phyloP scores from a whole-genome alignment of 2,113 vertebrate species.

The Barbus barbus region DNA sequence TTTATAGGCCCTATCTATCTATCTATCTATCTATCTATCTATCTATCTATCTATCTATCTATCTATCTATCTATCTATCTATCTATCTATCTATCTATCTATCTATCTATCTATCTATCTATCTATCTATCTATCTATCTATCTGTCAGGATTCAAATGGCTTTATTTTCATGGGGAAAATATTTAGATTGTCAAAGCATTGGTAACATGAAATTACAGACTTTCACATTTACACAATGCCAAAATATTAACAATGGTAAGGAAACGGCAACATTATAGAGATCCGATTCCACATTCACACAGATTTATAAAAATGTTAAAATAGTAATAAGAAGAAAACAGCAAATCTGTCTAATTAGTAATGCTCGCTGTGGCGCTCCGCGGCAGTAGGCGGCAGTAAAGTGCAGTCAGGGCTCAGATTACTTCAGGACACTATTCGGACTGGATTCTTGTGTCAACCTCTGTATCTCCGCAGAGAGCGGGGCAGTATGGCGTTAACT shows the following conservation, averaged over 20 bases:
- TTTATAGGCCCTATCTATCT: background rate
- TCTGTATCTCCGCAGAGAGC: constrained; percentile 27
- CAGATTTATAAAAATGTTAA: too few species aligned
- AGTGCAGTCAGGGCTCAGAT: background rate
- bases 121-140: background rate
- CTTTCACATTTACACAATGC: background rate
- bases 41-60: background rate
- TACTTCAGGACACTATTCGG: background rate
- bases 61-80: too few species aligned
- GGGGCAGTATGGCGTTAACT: constrained; percentile 31
- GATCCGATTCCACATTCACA: too few species aligned
- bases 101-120: background rate
- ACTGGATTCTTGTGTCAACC: background rate
- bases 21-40: background rate
- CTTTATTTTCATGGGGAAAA: too few species aligned
- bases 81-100: background rate
- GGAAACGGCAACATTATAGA: too few species aligned
- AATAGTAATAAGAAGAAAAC: too few species aligned
- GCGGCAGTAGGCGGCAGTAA: constrained; percentile 21
- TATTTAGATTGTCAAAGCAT: too few species aligned
- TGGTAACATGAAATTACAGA: background rate
- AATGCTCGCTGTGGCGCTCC: background rate
- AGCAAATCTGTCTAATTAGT: too few species aligned
- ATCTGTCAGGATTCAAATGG: background rate
- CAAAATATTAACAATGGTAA: background rate